Base-by-base conservation (phyloP, 2,797 vertebrate species). In the Falco rusticolus region DNA sequence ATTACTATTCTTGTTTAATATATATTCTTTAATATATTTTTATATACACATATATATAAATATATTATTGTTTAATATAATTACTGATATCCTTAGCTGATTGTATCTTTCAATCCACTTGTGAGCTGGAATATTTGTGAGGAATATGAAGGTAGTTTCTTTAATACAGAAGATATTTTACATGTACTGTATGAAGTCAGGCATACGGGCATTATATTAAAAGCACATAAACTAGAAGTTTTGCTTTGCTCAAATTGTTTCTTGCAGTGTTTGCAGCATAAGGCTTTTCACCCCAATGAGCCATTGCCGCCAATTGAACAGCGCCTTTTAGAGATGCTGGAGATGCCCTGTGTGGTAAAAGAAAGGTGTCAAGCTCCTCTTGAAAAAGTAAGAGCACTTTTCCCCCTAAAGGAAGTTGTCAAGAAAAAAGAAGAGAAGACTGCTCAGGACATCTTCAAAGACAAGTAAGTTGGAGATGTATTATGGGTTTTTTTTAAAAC, bases 191-290 rank as follows among this genome's bases (percentile, higher is more conserved):
- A 19, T 53, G 18, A 17, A 76, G 16, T 70, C 43, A 53, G 12
- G 9, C 34, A 10, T 71, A 53, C 11, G n/a, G 37, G 6, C 28
- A 19, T 90, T 70, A 20, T 47, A 56, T 60, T 69, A 57, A 37
- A 90, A 68, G 31, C 33, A 59, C n/a, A 10, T 65, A 41, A 77
- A 72, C 26, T n/a, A 9, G 5, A 72, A 26, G 15, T 12, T 72
- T 63, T 81, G 24, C 47, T 86, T 75, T 54, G 17, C 47, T 78
- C 28, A 72, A 56, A 57, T 70, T 88, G 25, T 89, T 95, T 92
- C 72, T 94, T 85, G 54, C 97, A 99, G 99, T 99, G 99, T 95
- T 97, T 99, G 93, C 98, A 99, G 81, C 98, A 99, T 96, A 98
- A 99, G 68, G 99, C 97, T 48, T 97, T 99, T 59, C 98, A 98